Conservation (phyloP, 1,140 invertebrate species). For the Pachyrhynchus sulphureomaculatus region DNA sequence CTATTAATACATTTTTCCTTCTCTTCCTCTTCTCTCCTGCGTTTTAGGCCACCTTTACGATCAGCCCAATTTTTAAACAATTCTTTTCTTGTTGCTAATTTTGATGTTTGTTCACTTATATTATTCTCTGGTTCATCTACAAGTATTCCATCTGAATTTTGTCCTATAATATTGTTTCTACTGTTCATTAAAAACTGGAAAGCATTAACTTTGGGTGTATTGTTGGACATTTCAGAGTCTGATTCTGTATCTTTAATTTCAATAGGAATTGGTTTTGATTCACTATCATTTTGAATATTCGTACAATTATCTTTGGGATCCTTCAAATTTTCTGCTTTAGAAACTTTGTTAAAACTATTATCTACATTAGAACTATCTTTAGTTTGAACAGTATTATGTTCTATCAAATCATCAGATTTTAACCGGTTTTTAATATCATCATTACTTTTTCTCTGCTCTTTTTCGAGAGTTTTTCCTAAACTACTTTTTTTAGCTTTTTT, state of each 20-base stretch:
- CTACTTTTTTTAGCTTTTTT: too few species aligned
- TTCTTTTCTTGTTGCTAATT: conserved; percentile 54
- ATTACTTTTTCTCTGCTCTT: not conserved
- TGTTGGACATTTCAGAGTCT: not conserved
- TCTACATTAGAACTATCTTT: too few species aligned
- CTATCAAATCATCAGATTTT: too few species aligned
- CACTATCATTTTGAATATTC: not conserved
- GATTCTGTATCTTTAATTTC: too few species aligned
- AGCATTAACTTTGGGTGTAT: conserved; percentile 51
- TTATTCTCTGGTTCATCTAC: conserved; percentile 38
- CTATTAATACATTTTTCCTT: conserved; percentile 55
- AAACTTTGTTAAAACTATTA: too few species aligned
- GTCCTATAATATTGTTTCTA: conserved; percentile 60
- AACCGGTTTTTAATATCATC: not conserved
- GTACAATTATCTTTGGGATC: not conserved
- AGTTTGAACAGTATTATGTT: too few species aligned
- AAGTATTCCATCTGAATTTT: conserved; percentile 61
- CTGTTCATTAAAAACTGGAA: conserved; percentile 66
- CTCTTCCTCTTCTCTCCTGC: conserved; percentile 58
- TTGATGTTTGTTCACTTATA: conserved; percentile 46
- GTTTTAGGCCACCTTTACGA: conserved; percentile 56
- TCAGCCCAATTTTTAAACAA: conserved; percentile 60
- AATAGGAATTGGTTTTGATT: too few species aligned
- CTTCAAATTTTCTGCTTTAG: too few species aligned
- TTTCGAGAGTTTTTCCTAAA: too few species aligned